Evolutionary conservation across 2,113 vertebrate species (phyloP), one percentile per base, ranked within the genome.

Genomic region (Cercocebus atys): DNA sequence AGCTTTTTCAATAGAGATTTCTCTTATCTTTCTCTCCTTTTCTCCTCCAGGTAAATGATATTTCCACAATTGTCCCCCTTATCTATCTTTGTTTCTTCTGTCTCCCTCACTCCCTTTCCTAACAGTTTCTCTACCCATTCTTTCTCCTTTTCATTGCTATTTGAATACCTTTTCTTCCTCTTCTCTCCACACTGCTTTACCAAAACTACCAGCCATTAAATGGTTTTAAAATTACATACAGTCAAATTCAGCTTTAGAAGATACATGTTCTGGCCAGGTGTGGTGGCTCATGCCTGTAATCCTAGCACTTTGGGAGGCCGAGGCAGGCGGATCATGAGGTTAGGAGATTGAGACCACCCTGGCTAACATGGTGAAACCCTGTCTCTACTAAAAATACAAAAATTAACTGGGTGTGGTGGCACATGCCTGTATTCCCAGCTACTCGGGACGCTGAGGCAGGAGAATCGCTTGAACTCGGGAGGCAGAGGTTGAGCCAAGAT

Each of bases 1-100:
- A 72, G 14, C 16, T 78, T 90, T 93, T 90, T 38, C 43, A 94
- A 8, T 43, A 64, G 80, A 81, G 45, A 75, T 84, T 88, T 81
- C 40, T 83, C 76, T 55, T 50, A 17, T 43, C 11, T 92, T 80
- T 59, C 3, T 70, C 32, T 84, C 38, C 50, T 40, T 50, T 61
- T 11, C 38, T 83, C 52, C 64, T 59, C 12, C 13, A 75, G 52
- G 25, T 30, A 23, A 72, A 82, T 3, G 38, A 12, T 22, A 57
- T 92, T 83, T 72, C 38, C 12, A 35, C 14, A 25, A 3, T 79
- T 66, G 18, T 43, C 11, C 10, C 4, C 5, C 3, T 0, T 61
- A 45, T 30, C 68, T 20, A 13, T 57, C n/a, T 90, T 23, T 75
- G 23, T 68, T n/a, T 86, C 78, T 47, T 95, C 64, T 78, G 13